phyloP scores from a whole-genome alignment of 2,113 vertebrate genomes.

The Regulus satrapa region DNA sequence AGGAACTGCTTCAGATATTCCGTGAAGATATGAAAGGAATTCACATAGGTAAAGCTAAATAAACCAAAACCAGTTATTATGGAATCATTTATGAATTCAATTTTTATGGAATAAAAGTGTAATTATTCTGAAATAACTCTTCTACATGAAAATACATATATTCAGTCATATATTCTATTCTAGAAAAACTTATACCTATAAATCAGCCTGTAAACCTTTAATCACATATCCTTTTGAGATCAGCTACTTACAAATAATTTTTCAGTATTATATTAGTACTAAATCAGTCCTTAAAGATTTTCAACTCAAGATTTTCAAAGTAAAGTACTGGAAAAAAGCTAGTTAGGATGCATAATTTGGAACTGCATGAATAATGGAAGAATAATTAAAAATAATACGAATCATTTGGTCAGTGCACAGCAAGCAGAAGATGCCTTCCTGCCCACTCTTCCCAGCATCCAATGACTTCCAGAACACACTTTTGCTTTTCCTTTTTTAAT shows the following conservation, averaged over 20 bases:
- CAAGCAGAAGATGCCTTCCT: background rate
- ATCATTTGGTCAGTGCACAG: background rate
- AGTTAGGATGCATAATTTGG: background rate
- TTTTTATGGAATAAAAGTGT: background rate
- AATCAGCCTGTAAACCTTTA: background rate
- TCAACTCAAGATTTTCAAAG: too few relatives aligned
- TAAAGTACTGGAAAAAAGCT: background rate
- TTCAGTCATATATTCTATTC: background rate
- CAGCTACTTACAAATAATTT: background rate
- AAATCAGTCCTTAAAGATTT: background rate
- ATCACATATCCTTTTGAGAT: background rate
- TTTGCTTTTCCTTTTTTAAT: slow-evolving; percentile 41
- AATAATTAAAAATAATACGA: background rate
- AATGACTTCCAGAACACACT: background rate
- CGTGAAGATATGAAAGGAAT: background rate
- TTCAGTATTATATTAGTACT: background rate
- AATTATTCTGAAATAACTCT: background rate
- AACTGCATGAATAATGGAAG: background rate
- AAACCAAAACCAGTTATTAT: background rate
- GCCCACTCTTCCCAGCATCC: background rate
- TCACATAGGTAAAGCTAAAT: background rate
- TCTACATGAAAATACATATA: background rate
- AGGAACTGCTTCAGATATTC: background rate
- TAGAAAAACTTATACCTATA: background rate
- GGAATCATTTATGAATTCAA: too few relatives aligned